Evolutionary conservation across 1,140 invertebrate genomes (phyloP).

Genomic region (Cotesia vestalis): DNA sequence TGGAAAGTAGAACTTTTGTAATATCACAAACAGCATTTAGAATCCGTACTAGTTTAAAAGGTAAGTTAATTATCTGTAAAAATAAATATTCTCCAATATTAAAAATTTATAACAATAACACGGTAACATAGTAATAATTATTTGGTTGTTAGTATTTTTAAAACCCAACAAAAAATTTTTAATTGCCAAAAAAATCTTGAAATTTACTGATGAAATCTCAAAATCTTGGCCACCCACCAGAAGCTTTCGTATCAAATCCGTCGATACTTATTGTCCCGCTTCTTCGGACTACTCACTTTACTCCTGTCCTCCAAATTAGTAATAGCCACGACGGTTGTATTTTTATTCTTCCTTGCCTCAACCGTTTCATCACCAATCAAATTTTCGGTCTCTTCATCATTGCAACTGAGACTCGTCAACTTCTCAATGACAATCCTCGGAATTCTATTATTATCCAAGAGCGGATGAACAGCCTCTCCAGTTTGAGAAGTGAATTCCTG

Average conservation of each 20-base stretch:
- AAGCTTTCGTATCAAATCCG: background rate
- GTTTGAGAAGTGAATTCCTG: conserved; percentile 1
- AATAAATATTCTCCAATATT: background rate
- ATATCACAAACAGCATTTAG: conserved; percentile 57
- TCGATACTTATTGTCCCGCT: background rate
- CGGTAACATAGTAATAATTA: background rate
- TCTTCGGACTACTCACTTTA: too few species aligned
- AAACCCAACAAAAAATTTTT: too few species aligned
- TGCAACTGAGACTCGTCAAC: conserved; percentile 48
- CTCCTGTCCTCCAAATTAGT: too few species aligned
- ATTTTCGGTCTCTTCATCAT: conserved; percentile 9
- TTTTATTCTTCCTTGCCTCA: too few species aligned
- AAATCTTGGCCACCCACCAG: too few species aligned
- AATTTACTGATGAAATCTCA: too few species aligned
- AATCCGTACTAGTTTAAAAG: conserved; percentile 56
- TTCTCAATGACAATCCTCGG: conserved; percentile 49
- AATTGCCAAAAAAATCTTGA: too few species aligned
- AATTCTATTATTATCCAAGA: conserved; percentile 10
- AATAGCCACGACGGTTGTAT: too few species aligned
- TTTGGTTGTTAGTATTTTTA: too few species aligned
- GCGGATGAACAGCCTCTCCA: background rate
- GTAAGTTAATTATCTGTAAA: conserved; percentile 46
- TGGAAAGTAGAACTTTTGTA: conserved; percentile 62
- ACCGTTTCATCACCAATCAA: too few species aligned
- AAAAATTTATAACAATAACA: background rate